Percentiles rank a stretch among this genome's conserved stretches.
These are phyloP conservation scores for Podilymbus podiceps DNA, from an alignment of 2,113 vertebrate genomes.

Conservation along the genomic window DNA sequence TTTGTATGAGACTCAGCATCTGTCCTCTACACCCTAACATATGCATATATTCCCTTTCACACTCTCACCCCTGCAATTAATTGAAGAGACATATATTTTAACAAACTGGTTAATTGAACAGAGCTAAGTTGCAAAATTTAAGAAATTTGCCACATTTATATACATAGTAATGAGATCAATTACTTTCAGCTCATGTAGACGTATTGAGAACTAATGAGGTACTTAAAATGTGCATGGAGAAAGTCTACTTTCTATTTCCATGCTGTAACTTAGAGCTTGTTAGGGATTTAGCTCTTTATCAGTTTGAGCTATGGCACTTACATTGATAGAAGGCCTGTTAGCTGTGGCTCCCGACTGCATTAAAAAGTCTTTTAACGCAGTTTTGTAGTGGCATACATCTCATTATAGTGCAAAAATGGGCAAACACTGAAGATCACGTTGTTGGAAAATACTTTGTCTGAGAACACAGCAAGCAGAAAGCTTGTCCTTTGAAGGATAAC, in stretches of 20 bases:
- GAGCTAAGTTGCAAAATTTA: conserved; percentile 43
- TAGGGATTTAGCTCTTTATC: conserved; percentile 68
- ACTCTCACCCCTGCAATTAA: conserved; percentile 7
- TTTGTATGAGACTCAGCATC: background rate
- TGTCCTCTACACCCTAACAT: background rate
- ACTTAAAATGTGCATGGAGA: conserved; percentile 57
- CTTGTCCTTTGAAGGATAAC: conserved; percentile 53
- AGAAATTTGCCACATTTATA: conserved; percentile 52
- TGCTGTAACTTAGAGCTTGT: conserved; percentile 57
- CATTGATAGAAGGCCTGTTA: conserved; percentile 59
- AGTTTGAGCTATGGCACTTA: conserved; percentile 62
- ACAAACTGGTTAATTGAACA: conserved; percentile 44
- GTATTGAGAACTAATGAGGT: conserved; percentile 69
- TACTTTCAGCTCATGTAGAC: conserved; percentile 55
- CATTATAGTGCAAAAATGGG: conserved; percentile 50
- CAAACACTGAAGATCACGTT: conserved; percentile 41
- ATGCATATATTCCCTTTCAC: conserved; percentile 14
- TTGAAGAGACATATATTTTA: conserved; percentile 29
- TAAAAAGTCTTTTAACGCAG: conserved; percentile 60
- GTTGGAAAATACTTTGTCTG: conserved; percentile 58
- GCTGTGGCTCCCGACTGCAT: conserved; percentile 58
- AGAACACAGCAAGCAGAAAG: conserved; percentile 36
- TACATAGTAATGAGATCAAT: conserved; percentile 60
- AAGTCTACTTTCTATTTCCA: conserved; percentile 61
- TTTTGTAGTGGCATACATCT: conserved; percentile 50